Evolutionary conservation across 2,888 invertebrate genomes (phyloP).

Genomic region (Merodon equestris): DNA sequence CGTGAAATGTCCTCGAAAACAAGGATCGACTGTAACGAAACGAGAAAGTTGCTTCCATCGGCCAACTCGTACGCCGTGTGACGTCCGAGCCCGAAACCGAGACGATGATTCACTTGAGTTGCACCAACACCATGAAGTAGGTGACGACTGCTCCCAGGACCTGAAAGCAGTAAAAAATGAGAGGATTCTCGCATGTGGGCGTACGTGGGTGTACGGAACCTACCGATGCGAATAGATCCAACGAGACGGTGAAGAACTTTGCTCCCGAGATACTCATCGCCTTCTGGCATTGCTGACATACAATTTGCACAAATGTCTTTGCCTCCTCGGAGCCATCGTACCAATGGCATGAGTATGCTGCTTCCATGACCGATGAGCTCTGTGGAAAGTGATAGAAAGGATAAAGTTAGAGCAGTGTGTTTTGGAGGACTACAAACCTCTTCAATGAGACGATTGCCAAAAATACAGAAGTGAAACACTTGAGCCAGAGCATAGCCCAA

Average conservation of each 20-base stretch:
- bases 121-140: constrained; percentile 95
- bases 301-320: constrained; percentile 93
- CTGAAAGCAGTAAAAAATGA: constrained; percentile 77
- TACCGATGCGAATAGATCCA: constrained; percentile 93
- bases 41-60: neutral
- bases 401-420: neutral
- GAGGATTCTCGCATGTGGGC: constrained; percentile 1
- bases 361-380: constrained; percentile 95
- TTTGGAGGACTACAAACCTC: constrained; percentile 81
- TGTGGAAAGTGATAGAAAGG: constrained; percentile 74
- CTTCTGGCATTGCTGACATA: constrained; percentile 94
- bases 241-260: constrained; percentile 92
- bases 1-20: constrained; percentile 12
- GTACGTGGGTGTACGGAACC: constrained; percentile 74
- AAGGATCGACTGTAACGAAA: neutral
- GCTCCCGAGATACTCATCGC: constrained; percentile 93
- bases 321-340: constrained; percentile 94
- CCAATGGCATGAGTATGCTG: constrained; percentile 94
- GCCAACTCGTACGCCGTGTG: no score
- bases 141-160: constrained; percentile 93
- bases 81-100: no score
- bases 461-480: constrained; percentile 92
- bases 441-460: constrained; percentile 91
- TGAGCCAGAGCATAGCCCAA: constrained; percentile 89
- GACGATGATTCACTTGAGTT: constrained; percentile 84